Conservation (phyloP, 2,113 vertebrate species). For the Laterallus jamaicensis region DNA sequence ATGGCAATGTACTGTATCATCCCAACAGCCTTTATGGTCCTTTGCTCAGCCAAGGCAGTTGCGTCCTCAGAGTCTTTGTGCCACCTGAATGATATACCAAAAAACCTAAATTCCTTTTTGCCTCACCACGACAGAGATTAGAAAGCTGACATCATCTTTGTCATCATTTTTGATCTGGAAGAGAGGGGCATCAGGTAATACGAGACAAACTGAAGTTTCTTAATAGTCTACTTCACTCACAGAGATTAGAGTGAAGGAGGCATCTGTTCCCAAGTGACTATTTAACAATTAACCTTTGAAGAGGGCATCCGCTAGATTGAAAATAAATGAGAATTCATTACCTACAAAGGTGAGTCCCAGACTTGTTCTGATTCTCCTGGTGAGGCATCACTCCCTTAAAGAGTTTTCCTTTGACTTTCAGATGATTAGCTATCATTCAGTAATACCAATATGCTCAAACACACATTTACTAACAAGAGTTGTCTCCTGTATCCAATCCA, state of each 20-base stretch:
- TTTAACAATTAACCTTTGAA: slow-evolving; percentile 63
- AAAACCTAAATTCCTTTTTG: not conserved
- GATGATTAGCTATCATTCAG: not conserved
- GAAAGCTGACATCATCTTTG: not conserved
- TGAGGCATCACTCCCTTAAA: not conserved
- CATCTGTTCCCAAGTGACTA: slow-evolving; percentile 21
- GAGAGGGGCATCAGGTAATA: not conserved
- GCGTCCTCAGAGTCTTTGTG: not conserved
- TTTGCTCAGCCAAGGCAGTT: not conserved
- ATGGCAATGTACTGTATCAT: not conserved
- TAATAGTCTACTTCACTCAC: not conserved
- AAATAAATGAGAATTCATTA: slow-evolving; percentile 51
- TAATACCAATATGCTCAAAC: not conserved
- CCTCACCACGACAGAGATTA: not conserved
- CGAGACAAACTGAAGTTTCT: slow-evolving; percentile 5
- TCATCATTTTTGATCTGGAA: not conserved
- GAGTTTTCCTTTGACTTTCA: not conserved
- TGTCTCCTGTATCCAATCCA: not conserved
- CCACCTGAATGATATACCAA: not conserved
- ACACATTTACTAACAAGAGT: not conserved
- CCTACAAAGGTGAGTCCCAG: not conserved
- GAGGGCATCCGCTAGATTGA: slow-evolving; percentile 28
- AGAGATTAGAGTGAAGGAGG: slow-evolving; percentile 20
- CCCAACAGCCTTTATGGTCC: not conserved
- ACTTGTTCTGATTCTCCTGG: not conserved